Conservation (phyloP, 53 echinoderm and acorn worm genomes). For the Astropecten irregularis region DNA sequence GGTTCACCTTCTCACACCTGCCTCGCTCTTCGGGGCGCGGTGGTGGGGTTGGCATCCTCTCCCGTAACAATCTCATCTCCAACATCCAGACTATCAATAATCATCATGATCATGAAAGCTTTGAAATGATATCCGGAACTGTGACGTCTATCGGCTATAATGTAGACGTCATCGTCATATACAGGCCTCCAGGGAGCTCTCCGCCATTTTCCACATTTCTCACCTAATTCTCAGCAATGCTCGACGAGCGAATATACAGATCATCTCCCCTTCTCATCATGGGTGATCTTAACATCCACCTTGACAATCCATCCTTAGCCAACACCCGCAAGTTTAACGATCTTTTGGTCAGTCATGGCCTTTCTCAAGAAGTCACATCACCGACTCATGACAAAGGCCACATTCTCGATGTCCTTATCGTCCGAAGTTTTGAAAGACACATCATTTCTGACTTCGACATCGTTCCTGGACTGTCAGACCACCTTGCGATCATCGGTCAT, state of each 20-base stretch:
- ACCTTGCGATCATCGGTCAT: too few relatives aligned
- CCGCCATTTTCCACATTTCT: slow-evolving; percentile 5
- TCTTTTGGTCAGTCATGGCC: too few relatives aligned
- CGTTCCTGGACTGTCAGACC: too few relatives aligned
- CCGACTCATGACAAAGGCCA: too few relatives aligned
- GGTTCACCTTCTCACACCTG: slow-evolving; percentile 26
- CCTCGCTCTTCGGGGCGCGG: slow-evolving; percentile 1
- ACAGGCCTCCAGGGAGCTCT: slow-evolving; percentile 13
- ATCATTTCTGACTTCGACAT: too few relatives aligned
- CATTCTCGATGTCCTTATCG: too few relatives aligned
- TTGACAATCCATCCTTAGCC: neutral
- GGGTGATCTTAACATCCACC: slow-evolving; percentile 13
- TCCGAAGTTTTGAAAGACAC: too few relatives aligned
- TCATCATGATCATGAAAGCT: neutral
- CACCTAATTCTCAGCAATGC: slow-evolving; percentile 21
- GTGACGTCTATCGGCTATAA: neutral
- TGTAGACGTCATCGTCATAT: too few relatives aligned
- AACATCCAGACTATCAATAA: neutral
- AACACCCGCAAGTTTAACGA: too few relatives aligned
- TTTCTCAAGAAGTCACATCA: too few relatives aligned
- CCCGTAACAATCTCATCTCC: neutral
- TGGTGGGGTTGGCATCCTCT: slow-evolving; percentile 44
- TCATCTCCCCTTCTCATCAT: neutral
- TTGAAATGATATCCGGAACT: slow-evolving; percentile 19
- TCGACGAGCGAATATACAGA: too few relatives aligned